Percentiles rank a stretch among this genome's conserved stretches.
Conservation (phyloP, 2,797 vertebrate genomes). For the Lepus townsendii region DNA sequence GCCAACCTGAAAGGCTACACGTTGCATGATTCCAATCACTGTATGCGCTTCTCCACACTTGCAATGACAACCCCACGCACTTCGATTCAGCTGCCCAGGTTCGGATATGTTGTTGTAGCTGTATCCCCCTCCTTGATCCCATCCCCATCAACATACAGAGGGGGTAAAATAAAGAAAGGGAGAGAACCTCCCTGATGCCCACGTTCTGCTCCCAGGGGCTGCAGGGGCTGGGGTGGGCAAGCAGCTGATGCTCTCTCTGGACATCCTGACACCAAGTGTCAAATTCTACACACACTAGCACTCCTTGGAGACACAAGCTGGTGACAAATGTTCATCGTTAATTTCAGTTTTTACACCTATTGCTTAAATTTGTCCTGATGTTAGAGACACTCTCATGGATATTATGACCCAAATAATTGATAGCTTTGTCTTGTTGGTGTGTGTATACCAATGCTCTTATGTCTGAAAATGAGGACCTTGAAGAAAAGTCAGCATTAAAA, state of each 20-base stretch:
- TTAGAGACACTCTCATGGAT: too few species aligned
- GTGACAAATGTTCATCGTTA: neutral
- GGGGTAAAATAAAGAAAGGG: neutral
- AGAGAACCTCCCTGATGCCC: neutral
- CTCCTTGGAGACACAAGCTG: neutral
- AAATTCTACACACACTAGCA: neutral
- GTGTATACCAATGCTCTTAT: neutral
- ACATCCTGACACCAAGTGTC: fast-evolving
- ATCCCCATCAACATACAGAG: neutral
- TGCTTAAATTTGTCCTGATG: neutral
- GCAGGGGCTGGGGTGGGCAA: neutral
- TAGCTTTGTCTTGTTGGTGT: neutral
- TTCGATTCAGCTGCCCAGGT: neutral
- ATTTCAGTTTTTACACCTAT: neutral
- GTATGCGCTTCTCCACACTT: neutral
- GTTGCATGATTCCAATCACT: fast-evolving
- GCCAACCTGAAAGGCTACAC: neutral
- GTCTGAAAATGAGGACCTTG: neutral
- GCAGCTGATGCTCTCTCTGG: neutral
- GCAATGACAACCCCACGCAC: neutral
- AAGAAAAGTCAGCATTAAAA: neutral
- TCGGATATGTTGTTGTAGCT: neutral
- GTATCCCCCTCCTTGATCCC: neutral
- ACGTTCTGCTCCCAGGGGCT: neutral
- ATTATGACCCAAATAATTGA: too few species aligned